These are phyloP conservation scores for Lampropteryx suffumata DNA, from an alignment of 2,888 invertebrate genomes.

Conservation along the genomic window DNA sequence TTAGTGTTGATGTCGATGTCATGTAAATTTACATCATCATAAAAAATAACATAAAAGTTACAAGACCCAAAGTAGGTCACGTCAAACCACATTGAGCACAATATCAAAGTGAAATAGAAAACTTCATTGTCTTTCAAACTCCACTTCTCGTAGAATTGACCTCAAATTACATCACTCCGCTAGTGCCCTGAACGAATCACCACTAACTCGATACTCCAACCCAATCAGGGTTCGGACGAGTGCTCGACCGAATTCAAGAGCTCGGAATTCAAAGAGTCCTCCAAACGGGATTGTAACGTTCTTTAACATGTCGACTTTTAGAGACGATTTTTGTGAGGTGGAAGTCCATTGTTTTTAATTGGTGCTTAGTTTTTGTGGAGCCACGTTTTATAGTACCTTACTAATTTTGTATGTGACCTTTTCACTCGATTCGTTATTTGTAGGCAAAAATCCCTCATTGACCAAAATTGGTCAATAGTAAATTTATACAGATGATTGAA, in stretches of 20 bases:
- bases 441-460: background rate
- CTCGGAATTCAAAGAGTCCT: conserved; percentile 48
- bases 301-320: conserved; percentile 44
- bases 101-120: conserved; percentile 13
- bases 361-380: conserved; percentile 58
- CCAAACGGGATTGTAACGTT: conserved; percentile 40
- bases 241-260: conserved; percentile 61
- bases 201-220: conserved; percentile 65
- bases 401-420: conserved; percentile 42
- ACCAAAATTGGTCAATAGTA: background rate
- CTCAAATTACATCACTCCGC: conserved; percentile 35
- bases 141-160: conserved; percentile 33
- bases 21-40: no score
- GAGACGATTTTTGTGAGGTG: conserved; percentile 48
- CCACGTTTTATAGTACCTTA: conserved; percentile 48
- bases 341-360: conserved; percentile 64
- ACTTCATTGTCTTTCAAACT: conserved; percentile 26
- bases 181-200: conserved; percentile 41
- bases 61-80: no score
- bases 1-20: no score
- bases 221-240: conserved; percentile 58
- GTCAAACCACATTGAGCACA: conserved; percentile 1
- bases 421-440: background rate
- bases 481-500: conserved; percentile 4
- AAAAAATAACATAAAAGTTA: no score